These are phyloP conservation scores for Trichomycterus rosablanca DNA, from an alignment of 2,113 vertebrate species.

Conservation along the genomic window DNA sequence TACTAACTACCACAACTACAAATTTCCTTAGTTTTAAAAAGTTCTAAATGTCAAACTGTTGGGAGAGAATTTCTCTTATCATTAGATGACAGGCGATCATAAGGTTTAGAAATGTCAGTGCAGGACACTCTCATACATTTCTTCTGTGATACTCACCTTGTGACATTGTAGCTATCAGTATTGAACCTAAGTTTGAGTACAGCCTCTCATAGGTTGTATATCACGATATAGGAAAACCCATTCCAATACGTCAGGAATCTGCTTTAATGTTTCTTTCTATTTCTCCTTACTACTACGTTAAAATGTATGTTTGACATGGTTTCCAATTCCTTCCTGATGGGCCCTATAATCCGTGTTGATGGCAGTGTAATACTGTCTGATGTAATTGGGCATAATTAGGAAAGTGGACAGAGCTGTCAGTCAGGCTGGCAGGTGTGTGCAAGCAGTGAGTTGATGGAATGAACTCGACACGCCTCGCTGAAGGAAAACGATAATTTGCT, in stretches of 20 bases:
- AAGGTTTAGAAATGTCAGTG: constrained; percentile 41
- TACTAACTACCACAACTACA: too few relatives aligned
- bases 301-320: constrained; percentile 26
- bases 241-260: constrained; percentile 26
- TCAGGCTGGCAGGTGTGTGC: constrained; percentile 48
- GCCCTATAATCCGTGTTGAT: constrained; percentile 50
- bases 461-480: constrained; percentile 11
- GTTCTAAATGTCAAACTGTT: constrained; percentile 27
- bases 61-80: constrained; percentile 17
- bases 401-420: constrained; percentile 50
- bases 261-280: constrained; percentile 11
- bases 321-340: constrained; percentile 52
- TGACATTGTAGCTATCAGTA: constrained; percentile 37
- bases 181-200: constrained; percentile 1
- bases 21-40: constrained; percentile 31
- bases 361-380: constrained; percentile 45
- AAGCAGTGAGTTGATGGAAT: constrained; percentile 7
- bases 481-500: constrained; percentile 28
- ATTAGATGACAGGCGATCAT: constrained; percentile 15
- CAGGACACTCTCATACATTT: constrained; percentile 33
- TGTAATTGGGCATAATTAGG: constrained; percentile 36
- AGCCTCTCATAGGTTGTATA: not conserved
- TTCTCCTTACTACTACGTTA: not conserved
- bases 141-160: constrained; percentile 28
- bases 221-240: constrained; percentile 17